phyloP scores from a whole-genome alignment of 2,113 vertebrate species.

The Phaetusa simplex region DNA sequence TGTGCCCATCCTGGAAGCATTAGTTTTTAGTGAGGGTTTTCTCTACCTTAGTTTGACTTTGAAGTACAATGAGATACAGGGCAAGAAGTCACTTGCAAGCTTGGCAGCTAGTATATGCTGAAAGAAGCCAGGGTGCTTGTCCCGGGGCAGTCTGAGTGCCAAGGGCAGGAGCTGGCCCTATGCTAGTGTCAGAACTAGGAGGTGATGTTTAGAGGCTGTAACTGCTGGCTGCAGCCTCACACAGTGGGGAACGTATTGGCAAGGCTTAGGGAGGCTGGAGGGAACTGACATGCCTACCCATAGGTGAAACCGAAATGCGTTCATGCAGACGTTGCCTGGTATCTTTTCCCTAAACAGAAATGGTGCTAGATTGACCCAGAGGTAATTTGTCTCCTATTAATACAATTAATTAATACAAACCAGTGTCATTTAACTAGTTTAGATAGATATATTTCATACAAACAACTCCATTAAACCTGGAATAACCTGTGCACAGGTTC shows the following conservation, averaged over 20 bases:
- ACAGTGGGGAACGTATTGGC: rapidly evolving
- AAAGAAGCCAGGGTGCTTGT: neutral
- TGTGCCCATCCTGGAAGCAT: neutral
- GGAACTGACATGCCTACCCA: neutral
- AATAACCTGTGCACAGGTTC: neutral
- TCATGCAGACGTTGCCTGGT: rapidly evolving
- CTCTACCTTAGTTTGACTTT: neutral
- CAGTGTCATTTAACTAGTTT: neutral
- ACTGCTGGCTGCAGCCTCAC: neutral
- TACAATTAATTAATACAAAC: neutral
- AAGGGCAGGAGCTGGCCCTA: neutral
- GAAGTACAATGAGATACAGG: neutral
- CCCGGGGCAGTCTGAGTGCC: neutral
- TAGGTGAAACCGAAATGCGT: neutral
- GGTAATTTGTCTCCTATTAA: neutral
- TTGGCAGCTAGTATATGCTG: neutral
- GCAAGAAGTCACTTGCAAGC: neutral
- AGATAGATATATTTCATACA: neutral
- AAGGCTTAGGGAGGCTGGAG: neutral
- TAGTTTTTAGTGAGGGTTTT: neutral
- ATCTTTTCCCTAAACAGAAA: neutral
- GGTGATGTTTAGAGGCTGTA: neutral
- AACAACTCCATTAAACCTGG: neutral
- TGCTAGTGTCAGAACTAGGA: rapidly evolving
- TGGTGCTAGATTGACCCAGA: neutral